phyloP scores from a whole-genome alignment of 92 coral and sea anemone species.

The Phenganax subtilis region DNA sequence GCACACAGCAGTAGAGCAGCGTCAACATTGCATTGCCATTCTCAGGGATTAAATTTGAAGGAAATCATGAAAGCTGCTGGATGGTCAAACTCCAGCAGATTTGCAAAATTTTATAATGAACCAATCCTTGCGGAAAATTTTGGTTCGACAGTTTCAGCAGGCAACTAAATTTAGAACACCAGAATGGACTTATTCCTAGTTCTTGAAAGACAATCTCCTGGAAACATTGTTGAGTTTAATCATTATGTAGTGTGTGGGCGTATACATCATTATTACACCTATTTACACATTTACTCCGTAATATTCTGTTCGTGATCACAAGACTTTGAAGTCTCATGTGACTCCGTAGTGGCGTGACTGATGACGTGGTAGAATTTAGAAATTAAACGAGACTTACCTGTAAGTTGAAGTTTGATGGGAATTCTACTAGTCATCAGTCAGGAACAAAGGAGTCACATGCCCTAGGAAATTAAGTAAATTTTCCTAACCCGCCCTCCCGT shows the following conservation, averaged over 20 bases:
- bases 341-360: constrained; percentile 58
- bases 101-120: constrained; percentile 47
- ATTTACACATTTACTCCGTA: not conserved
- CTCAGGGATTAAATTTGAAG: constrained; percentile 16
- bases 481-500: not conserved
- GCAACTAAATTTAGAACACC: not conserved
- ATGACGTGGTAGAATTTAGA: constrained; percentile 51
- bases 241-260: too few relatives aligned
- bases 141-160: not conserved
- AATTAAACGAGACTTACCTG: constrained; percentile 40
- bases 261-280: not conserved
- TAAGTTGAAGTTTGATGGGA: constrained; percentile 51
- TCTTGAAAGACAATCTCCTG: not conserved
- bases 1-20: constrained; percentile 44
- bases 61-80: constrained; percentile 42
- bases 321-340: constrained; percentile 47
- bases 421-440: constrained; percentile 56
- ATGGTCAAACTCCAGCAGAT: constrained; percentile 41
- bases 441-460: constrained; percentile 58
- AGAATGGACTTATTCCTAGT: constrained; percentile 17
- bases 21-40: constrained; percentile 29
- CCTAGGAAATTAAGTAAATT: constrained; percentile 24
- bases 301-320: not conserved
- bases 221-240: too few relatives aligned
- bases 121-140: constrained; percentile 31